Evolutionary conservation across 2,113 vertebrate species (phyloP).

Genomic region (Xiphias gladius): DNA sequence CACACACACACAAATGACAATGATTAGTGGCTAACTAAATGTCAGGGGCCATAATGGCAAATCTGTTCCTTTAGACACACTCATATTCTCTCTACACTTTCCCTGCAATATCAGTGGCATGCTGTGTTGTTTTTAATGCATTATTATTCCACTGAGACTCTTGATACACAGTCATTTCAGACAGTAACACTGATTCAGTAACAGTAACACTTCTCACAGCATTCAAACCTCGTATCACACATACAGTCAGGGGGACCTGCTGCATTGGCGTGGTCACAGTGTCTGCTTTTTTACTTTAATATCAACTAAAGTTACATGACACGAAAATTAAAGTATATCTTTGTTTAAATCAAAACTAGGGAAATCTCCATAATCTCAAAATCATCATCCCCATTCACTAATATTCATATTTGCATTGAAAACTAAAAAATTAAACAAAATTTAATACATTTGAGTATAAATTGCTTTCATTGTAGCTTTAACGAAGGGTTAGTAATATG

Average conservation of each 20-base stretch:
- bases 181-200: conserved; percentile 5
- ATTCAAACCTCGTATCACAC: conserved; percentile 28
- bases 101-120: conserved; percentile 42
- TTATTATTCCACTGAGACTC: conserved; percentile 49
- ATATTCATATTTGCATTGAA: neutral
- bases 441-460: too few species aligned
- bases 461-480: too few species aligned
- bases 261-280: neutral
- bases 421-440: too few species aligned
- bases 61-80: conserved; percentile 70
- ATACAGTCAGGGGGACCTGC: neutral
- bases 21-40: conserved; percentile 77
- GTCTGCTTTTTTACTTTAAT: neutral
- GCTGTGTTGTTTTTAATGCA: conserved; percentile 42
- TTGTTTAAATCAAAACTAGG: neutral
- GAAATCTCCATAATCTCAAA: neutral
- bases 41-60: conserved; percentile 73
- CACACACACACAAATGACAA: conserved; percentile 26
- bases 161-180: conserved; percentile 11
- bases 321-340: neutral
- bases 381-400: neutral
- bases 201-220: neutral
- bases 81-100: conserved; percentile 56
- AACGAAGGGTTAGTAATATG: too few species aligned
- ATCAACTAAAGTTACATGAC: neutral